Evolutionary conservation across 1,140 invertebrate genomes (phyloP), one percentile per base, ranked within the genome.

Genomic region (Chrysomallon squamiferum): DNA sequence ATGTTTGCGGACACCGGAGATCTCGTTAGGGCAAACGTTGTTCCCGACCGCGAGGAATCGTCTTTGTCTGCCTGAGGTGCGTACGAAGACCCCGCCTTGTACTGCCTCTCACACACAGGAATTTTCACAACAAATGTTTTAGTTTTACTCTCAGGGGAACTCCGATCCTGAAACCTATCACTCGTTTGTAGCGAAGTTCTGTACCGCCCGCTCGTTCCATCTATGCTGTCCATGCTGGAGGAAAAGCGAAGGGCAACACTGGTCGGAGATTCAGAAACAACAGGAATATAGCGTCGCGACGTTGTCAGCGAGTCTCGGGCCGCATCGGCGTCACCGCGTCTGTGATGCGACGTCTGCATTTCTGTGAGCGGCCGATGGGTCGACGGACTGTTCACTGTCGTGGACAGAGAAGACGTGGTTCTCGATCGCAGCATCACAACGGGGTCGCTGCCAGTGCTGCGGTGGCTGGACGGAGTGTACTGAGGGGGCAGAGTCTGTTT

Each of bases 11-110:
- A 59, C 33, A 69, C 62, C 0, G 78, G 77, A 15, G 80, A 76
- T 43, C 74, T 63, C 6, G 74, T 80, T 22, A 82, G 43, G 7
- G 80, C 77, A 65, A 79, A 79, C 18, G 80, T 74, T 49, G 75
- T 74, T 6, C 80, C 80, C 60, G 73, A 82, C 11, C 61, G 68
- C 62, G 62, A 38, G 35, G 35, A 38, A 38, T 38, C 35, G 35
- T 38, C 35, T 38, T 38, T 38, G 35, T 38, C 35, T 15, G 15
- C 35, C 35, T 38, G 35, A 15, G 6, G 6, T 15, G 15, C 35
- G 35, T 38, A 38, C 35, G 5, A 7, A 15, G 35, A 15, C 15
- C 35, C 33, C 6, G n/a, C 9, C 29, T 35, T 13, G 15, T 56
- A 32, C 41, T 45, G 30, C 7, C 63, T 27, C 15, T 63, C 64